Base-by-base conservation (phyloP, 2,113 vertebrate genomes). In the Hippocampus mohnikei region DNA sequence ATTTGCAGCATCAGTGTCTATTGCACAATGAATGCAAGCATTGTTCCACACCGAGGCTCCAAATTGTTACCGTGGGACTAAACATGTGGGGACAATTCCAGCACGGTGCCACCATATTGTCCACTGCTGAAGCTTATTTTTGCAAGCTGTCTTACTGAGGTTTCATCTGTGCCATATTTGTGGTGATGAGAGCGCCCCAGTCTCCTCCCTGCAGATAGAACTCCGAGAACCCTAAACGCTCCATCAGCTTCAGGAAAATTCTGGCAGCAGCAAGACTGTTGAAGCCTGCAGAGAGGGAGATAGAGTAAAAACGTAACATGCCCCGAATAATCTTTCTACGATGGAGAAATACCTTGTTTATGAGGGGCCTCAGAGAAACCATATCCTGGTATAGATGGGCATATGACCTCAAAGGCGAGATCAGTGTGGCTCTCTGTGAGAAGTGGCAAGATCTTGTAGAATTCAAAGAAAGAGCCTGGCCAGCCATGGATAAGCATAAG, bases 151-250 rank as follows among this genome's bases (percentile, higher is more conserved):
- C 94, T 93, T 80, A 96, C 95, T 93, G 79, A 42, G 95, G 95
- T 67, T 93, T 93, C 94, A 96, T 96, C 84, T 94, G 94, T 13
- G 95, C 90, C 92, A 96, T 94, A 81, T 92, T 90, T 55, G 76
- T 91, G 53, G 92, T 93, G 84, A 95, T 92, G 3, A 75, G 64
- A 18, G 92, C 88, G 27, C 95, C 95, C 94, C 94, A 96, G 84
- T 96, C 95, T 70, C 94, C 95, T 29, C 95, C 95, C 76, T 96
- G 95, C 46, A 95, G 0, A n/a, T 96, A 96, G 80, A 93, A 96
- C 69, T 94, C 63, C 20, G 80, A 88, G 82, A 95, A 95, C n/a
- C 94, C 94, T 73, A 96, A 72, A 70, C 94, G 93, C 62, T 90
- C 93, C 95, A 96, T 96, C 80, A 96, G 87, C 29, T 92, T 96